phyloP scores from a whole-genome alignment of 1,140 invertebrate species.

The Meloidogyne hapla region DNA sequence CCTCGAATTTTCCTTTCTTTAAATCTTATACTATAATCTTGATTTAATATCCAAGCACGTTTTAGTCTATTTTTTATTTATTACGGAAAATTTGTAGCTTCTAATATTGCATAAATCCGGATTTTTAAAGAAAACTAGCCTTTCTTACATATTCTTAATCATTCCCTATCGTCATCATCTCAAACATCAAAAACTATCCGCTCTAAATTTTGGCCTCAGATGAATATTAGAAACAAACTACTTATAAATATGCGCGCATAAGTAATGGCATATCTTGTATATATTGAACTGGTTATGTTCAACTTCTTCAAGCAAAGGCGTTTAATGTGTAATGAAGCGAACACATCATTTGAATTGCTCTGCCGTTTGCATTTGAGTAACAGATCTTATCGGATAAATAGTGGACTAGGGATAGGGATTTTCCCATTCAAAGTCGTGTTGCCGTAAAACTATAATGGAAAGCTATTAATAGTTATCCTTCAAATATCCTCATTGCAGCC shows the following conservation, averaged over 20 bases:
- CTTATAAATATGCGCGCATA: background rate
- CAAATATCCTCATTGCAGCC: background rate
- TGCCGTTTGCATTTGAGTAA: background rate
- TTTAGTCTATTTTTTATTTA: background rate
- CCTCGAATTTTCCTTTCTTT: too few species aligned
- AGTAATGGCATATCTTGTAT: background rate
- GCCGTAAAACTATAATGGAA: background rate
- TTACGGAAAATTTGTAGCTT: background rate
- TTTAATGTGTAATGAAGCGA: conserved; percentile 2
- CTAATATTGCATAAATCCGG: background rate
- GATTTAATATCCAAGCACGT: background rate
- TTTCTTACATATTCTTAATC: background rate
- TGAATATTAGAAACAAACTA: background rate
- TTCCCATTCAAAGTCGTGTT: background rate
- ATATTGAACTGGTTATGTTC: background rate
- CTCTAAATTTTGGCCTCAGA: background rate
- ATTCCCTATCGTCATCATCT: background rate
- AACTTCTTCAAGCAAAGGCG: background rate
- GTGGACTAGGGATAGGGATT: background rate
- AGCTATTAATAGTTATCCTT: background rate
- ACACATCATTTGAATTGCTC: background rate
- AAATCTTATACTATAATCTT: too few species aligned
- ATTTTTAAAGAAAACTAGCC: background rate
- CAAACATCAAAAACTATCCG: background rate
- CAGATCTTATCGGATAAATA: conserved; percentile 1